A percentile compares a stretch with the other conserved stretches of the same genome.
These are phyloP conservation scores for Trichonephila inaurata DNA, from an alignment of 1,140 invertebrate species.

Conservation along the genomic window DNA sequence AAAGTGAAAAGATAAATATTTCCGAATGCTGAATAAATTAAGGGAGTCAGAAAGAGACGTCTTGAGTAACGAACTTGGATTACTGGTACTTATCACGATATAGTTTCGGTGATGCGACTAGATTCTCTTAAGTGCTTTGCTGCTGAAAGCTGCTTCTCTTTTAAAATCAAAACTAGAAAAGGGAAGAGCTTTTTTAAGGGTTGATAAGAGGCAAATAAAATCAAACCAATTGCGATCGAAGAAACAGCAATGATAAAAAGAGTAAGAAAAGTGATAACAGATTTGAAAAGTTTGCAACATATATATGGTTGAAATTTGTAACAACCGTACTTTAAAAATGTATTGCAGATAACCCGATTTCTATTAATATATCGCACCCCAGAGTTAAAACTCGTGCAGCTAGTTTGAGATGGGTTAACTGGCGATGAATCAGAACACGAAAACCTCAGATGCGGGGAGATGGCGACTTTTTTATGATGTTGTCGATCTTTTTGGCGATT, in stretches of 20 bases:
- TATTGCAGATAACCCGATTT: conserved; percentile 16
- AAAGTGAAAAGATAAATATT: no score
- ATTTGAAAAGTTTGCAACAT: neutral
- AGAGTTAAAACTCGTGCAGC: conserved; percentile 16
- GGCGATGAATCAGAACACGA: conserved; percentile 55
- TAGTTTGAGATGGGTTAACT: conserved; percentile 46
- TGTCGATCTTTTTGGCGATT: conserved; percentile 52
- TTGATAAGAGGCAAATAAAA: neutral
- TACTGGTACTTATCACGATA: no score
- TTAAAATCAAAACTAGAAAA: neutral
- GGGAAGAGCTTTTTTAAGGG: neutral
- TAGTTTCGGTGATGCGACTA: no score
- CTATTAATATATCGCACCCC: conserved; percentile 56
- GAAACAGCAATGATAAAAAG: neutral
- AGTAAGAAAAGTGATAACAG: neutral
- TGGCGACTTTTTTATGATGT: conserved; percentile 62
- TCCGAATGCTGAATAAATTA: no score
- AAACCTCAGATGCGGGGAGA: neutral
- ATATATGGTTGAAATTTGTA: neutral
- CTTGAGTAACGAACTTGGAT: no score
- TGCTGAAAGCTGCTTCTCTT: neutral
- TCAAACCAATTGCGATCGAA: neutral
- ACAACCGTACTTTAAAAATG: neutral
- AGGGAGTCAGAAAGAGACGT: no score
- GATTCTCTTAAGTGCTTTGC: no score